Conservation (phyloP, 2,888 invertebrate species). For the Andrena flavipes region DNA sequence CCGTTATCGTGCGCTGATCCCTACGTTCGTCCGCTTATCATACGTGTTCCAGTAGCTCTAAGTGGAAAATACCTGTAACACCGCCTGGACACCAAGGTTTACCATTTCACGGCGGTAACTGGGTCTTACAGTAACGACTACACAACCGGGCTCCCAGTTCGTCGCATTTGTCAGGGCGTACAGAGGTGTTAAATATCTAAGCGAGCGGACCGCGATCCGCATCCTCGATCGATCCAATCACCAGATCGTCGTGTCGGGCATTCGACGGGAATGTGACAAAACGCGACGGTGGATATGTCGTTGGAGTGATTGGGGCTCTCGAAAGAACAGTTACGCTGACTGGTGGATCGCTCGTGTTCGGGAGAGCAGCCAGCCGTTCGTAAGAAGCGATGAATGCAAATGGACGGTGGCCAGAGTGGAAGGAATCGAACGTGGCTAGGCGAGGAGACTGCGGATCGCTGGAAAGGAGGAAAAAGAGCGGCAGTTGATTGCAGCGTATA, state of each 20-base stretch:
- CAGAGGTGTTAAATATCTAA: no score
- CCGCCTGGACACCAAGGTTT: neutral
- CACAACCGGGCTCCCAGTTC: no score
- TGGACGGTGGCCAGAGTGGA: conserved; percentile 22
- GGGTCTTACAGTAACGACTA: no score
- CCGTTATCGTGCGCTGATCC: conserved; percentile 49
- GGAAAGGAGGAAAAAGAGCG: conserved; percentile 19
- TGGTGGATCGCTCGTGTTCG: neutral
- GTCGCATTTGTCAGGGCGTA: no score
- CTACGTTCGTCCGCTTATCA: conserved; percentile 29
- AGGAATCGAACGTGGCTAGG: conserved; percentile 53
- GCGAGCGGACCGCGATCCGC: neutral
- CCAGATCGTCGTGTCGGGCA: neutral
- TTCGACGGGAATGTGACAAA: neutral
- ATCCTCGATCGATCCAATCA: neutral
- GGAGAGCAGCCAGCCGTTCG: neutral
- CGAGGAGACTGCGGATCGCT: neutral
- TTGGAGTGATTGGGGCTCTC: conserved; percentile 18
- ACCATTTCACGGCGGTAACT: neutral
- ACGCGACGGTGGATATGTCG: conserved; percentile 1
- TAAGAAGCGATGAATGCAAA: conserved; percentile 57
- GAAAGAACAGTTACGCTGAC: conserved; percentile 30
- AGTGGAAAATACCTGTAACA: neutral
- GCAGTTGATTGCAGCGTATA: conserved; percentile 40
- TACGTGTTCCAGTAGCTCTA: conserved; percentile 6